Evolutionary conservation across 1,140 invertebrate species (phyloP).

Genomic region (Drosophila rhopaloa): DNA sequence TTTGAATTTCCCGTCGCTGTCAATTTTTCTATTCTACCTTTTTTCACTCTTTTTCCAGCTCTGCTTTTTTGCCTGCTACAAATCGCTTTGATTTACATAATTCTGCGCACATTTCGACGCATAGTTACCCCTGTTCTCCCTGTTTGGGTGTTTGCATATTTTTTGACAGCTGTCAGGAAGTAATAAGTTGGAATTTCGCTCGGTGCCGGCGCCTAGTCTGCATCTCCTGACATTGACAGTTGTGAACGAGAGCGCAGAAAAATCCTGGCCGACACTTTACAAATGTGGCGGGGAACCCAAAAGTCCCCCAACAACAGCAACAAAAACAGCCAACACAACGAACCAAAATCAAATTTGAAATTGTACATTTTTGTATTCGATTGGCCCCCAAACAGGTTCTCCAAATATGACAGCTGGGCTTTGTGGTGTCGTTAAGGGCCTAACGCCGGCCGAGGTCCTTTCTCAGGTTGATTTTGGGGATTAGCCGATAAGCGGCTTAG

Average conservation of each 20-base stretch:
- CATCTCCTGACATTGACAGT: slow-evolving; percentile 72
- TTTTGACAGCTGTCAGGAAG: slow-evolving; percentile 84
- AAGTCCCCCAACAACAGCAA: slow-evolving; percentile 1
- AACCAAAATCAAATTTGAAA: slow-evolving; percentile 30
- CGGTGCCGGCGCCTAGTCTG: slow-evolving; percentile 59
- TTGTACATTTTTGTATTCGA: slow-evolving; percentile 41
- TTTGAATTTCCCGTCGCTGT: slow-evolving; percentile 75
- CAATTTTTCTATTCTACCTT: slow-evolving; percentile 63
- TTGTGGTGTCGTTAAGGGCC: slow-evolving; percentile 64
- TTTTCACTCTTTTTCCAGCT: slow-evolving; percentile 43
- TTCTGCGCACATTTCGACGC: slow-evolving; percentile 79
- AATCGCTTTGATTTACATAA: slow-evolving; percentile 83
- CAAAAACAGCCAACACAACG: neutral
- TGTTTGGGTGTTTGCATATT: slow-evolving; percentile 74
- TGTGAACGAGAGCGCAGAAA: slow-evolving; percentile 38
- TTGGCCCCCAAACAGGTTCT: slow-evolving; percentile 26
- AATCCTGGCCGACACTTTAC: slow-evolving; percentile 65
- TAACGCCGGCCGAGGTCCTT: slow-evolving; percentile 27
- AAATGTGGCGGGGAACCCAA: slow-evolving; percentile 40
- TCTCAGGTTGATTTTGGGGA: slow-evolving; percentile 63
- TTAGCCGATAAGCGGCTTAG: slow-evolving; percentile 71
- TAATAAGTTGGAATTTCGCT: slow-evolving; percentile 78
- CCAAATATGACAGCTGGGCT: slow-evolving; percentile 68
- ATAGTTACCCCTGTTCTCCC: slow-evolving; percentile 60
- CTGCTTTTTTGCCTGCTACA: slow-evolving; percentile 47